Evolutionary conservation across 1,140 invertebrate genomes (phyloP), one percentile per base, ranked within the genome.

Genomic region (Zaprionus africanus): DNA sequence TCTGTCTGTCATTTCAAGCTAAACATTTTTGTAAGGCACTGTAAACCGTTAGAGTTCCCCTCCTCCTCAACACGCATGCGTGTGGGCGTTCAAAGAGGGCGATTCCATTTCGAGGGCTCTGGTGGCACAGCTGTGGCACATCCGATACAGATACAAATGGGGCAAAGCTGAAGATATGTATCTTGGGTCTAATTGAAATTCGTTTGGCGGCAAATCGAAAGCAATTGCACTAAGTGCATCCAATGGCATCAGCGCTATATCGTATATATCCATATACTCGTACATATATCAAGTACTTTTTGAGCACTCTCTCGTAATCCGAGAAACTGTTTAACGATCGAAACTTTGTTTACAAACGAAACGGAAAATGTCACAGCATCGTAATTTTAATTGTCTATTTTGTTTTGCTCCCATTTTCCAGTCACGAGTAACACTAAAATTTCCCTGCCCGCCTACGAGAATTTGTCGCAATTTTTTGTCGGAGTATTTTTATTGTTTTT

Each of bases 311-410:
- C 65, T 87, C 80, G 84, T 78, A 88, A 86, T 67, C 60, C 24
- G 77, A 87, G 83, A 71, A 58, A 76, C 57, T 73, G 69, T 81
- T 72, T 28, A 83, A 62, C 65, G 81, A 56, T 69, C 65, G 57
- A 62, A 73, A 77, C 11, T 79, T 77, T 76, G 83, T 69, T 58
- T 76, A 17, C 41, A 46, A 46, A 46, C n/a, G 41, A 17, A 34
- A 34, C 57, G 41, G 69, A 69, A 81, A 78, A 70, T 84, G 83
- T 86, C 77, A 71, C 77, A 77, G 15, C 73, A 76, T 87, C 56
- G 68, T 70, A 79, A 87, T 82, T 77, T 51, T 66, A 36, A 63
- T 74, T 82, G 78, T 64, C 56, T 28, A 59, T 66, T 67, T 76
- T 64, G 53, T 66, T 53, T 57, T 63, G 46, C 63, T 31, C 12